phyloP scores from a whole-genome alignment of 2,113 vertebrate species.

The Lepisosteus oculatus region DNA sequence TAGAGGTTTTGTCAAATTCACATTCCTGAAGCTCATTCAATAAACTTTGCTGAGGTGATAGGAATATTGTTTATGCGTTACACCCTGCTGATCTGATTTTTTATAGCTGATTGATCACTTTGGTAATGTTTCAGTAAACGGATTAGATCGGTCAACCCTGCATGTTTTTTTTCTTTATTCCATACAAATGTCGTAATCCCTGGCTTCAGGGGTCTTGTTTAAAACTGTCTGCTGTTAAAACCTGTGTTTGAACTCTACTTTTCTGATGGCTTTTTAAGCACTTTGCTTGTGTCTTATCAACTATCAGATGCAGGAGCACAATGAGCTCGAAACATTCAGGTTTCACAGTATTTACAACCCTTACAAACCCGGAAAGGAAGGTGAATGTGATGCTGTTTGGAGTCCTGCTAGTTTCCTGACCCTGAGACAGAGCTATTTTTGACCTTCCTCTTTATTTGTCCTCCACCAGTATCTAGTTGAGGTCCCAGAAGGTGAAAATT shows the following conservation, averaged over 20 bases:
- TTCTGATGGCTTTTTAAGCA: constrained; percentile 4
- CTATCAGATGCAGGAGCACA: neutral
- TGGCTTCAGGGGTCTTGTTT: neutral
- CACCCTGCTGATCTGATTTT: no score
- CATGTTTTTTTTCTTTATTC: neutral
- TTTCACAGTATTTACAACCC: neutral
- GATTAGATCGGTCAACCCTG: neutral
- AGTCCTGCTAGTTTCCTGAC: constrained; percentile 8
- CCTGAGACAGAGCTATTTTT: constrained; percentile 1
- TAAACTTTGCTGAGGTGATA: no score
- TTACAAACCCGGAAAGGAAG: neutral
- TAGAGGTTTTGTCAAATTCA: no score
- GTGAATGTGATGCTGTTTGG: neutral
- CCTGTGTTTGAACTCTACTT: neutral
- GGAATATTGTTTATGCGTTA: no score
- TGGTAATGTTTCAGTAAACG: neutral
- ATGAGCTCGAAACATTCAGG: neutral
- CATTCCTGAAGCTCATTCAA: no score
- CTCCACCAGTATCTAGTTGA: neutral
- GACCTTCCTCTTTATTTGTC: neutral
- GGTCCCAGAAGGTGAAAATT: constrained; percentile 2
- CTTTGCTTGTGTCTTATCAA: constrained; percentile 1
- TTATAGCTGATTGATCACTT: neutral
- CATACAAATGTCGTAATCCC: neutral
- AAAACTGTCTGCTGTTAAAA: neutral